Percentiles rank a stretch among this genome's conserved stretches.
Conservation (phyloP, 2,888 invertebrate genomes). For the Spatulosminthurus flaviceps region DNA sequence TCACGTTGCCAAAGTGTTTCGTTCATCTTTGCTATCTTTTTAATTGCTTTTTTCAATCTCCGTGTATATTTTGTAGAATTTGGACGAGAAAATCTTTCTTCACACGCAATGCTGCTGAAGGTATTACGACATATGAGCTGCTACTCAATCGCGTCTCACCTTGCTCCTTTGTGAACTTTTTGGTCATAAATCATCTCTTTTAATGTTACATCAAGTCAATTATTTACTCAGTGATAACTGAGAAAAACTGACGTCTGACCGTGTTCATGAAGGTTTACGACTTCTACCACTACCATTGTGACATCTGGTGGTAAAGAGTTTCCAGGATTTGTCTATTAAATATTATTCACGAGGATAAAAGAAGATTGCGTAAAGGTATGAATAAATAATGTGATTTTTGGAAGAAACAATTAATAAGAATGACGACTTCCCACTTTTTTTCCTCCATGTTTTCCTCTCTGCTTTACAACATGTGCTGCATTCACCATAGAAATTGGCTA, state of each 20-base stretch:
- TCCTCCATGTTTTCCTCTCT: not conserved
- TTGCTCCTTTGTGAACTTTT: constrained; percentile 34
- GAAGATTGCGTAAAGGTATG: not conserved
- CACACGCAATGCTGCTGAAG: not conserved
- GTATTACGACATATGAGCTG: not conserved
- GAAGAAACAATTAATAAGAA: constrained; percentile 28
- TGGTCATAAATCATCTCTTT: constrained; percentile 36
- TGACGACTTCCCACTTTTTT: constrained; percentile 1
- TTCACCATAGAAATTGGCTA: constrained; percentile 33
- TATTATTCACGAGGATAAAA: too few species aligned
- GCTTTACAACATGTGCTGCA: not conserved
- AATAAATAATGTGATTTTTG: not conserved
- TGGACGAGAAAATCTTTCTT: not conserved
- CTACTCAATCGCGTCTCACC: constrained; percentile 24
- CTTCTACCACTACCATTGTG: not conserved
- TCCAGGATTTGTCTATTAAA: too few species aligned
- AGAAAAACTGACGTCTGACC: too few species aligned
- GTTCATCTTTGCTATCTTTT: too few species aligned
- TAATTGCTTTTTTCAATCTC: not conserved
- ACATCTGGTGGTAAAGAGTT: not conserved
- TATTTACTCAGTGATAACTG: not conserved
- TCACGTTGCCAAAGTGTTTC: too few species aligned
- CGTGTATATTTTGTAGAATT: not conserved
- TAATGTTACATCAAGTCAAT: not conserved
- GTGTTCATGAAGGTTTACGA: too few species aligned